phyloP scores from a whole-genome alignment of 2,797 vertebrate species.

The Setipinna tenuifilis region DNA sequence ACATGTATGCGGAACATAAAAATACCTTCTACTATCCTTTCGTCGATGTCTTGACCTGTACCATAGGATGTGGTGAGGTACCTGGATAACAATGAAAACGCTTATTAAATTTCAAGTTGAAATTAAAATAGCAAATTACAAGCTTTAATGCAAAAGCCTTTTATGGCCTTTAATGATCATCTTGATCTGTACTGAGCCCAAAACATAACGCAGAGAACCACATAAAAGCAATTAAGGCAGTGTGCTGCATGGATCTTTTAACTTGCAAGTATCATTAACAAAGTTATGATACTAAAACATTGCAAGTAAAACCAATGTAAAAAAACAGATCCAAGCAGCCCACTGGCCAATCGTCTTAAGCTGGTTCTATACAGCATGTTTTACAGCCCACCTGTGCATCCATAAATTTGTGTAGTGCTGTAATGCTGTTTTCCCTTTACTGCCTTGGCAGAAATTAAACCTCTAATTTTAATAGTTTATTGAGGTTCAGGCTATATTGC shows the following conservation, averaged over 20 bases:
- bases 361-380: not conserved
- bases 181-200: no score
- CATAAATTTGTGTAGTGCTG: not conserved
- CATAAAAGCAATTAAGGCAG: no score
- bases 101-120: no score
- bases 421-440: not conserved
- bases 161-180: no score
- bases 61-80: constrained; percentile 89
- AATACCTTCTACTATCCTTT: constrained; percentile 90
- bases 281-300: not conserved
- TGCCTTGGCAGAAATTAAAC: no score
- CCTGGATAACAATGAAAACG: constrained; percentile 61
- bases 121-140: not conserved
- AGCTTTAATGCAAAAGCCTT: not conserved
- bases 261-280: not conserved
- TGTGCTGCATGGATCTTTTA: not conserved
- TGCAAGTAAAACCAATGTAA: not conserved
- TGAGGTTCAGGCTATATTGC: not conserved
- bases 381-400: not conserved
- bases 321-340: no score
- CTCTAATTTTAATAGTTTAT: not conserved
- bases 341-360: no score
- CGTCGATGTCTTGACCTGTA: constrained; percentile 88
- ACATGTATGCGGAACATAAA: not conserved
- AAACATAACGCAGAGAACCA: no score